These are phyloP conservation scores for Caprella mutica DNA, from an alignment of 2,888 invertebrate species.

Conservation along the genomic window DNA sequence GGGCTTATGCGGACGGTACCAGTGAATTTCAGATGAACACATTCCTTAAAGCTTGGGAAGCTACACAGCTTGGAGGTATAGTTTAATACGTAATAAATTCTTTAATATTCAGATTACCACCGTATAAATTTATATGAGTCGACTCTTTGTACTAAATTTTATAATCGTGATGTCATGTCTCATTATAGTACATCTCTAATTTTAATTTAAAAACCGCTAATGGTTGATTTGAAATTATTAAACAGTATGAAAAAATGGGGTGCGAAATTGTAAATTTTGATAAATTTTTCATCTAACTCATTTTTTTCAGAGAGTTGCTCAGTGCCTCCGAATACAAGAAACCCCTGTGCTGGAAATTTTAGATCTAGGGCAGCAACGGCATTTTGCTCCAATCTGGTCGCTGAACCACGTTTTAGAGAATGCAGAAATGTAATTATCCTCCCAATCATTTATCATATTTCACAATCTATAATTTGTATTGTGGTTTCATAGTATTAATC, in stretches of 20 bases:
- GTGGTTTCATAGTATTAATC: too few species aligned
- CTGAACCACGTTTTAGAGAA: constrained; percentile 52
- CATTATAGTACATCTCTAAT: neutral
- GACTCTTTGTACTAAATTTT: too few species aligned
- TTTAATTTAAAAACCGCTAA: neutral
- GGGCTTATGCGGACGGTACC: constrained; percentile 51
- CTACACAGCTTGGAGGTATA: constrained; percentile 36
- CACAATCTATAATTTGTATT: too few species aligned
- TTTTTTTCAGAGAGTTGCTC: constrained; percentile 17
- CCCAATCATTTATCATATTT: too few species aligned
- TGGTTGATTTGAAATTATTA: neutral
- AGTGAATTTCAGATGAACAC: constrained; percentile 42
- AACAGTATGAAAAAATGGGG: too few species aligned
- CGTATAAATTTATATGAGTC: too few species aligned
- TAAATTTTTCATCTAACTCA: neutral
- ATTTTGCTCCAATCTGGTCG: constrained; percentile 54
- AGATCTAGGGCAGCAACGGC: constrained; percentile 43
- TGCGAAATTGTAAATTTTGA: neutral
- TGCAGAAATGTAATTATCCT: constrained; percentile 54
- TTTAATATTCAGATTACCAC: too few species aligned
- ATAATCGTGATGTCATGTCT: too few species aligned
- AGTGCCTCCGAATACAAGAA: constrained; percentile 12
- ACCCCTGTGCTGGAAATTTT: constrained; percentile 15
- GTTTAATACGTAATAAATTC: neutral
- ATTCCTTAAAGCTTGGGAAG: constrained; percentile 39